These are phyloP conservation scores for Scatophagus argus DNA, from an alignment of 2,113 vertebrate species.

Conservation along the genomic window DNA sequence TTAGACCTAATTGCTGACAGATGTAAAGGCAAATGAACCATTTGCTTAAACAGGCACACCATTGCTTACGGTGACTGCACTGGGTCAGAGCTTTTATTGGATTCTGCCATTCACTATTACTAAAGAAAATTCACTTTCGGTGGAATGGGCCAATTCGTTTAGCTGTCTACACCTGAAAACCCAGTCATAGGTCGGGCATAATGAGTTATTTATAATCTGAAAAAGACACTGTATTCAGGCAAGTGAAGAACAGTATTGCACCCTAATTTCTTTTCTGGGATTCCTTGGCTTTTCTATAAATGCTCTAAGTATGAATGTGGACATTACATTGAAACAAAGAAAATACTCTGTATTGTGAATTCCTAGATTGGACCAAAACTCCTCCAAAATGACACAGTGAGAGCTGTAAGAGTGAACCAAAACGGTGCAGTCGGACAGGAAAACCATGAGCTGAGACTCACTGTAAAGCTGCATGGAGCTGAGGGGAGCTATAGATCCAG, in stretches of 20 bases:
- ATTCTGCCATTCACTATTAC: constrained; percentile 20
- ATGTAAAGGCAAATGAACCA: constrained; percentile 67
- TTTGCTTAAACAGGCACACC: constrained; percentile 44
- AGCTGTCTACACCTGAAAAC: constrained; percentile 4
- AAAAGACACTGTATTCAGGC: neutral
- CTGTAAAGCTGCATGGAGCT: neutral
- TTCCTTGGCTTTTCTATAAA: no score
- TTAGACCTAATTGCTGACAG: constrained; percentile 76
- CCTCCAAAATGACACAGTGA: neutral
- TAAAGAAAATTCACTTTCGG: constrained; percentile 15
- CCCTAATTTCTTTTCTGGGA: no score
- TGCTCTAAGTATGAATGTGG: no score
- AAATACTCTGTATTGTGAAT: no score
- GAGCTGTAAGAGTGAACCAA: neutral
- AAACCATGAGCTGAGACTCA: neutral
- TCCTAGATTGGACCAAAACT: no score
- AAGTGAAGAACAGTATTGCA: no score
- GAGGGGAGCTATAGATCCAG: neutral
- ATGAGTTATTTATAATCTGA: neutral
- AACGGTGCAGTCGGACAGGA: neutral
- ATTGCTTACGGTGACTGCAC: constrained; percentile 34
- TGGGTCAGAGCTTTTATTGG: constrained; percentile 38
- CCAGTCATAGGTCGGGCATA: neutral
- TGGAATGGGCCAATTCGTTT: constrained; percentile 23
- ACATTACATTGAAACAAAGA: no score